Evolutionary conservation across 2,888 invertebrate species (phyloP).

Genomic region (Agrotis puta): DNA sequence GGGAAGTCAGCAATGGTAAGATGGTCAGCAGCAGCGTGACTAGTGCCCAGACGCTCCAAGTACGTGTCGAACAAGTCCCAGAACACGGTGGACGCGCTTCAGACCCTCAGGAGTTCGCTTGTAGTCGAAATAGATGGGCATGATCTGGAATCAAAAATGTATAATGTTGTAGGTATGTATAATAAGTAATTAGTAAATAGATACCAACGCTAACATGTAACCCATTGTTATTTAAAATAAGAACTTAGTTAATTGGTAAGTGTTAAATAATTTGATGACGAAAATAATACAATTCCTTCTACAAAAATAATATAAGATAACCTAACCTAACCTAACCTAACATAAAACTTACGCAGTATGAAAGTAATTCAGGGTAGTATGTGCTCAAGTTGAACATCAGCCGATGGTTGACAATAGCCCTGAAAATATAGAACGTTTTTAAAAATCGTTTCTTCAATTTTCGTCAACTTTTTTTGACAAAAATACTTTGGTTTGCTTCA

Average conservation of each 20-base stretch:
- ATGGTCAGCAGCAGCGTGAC: constrained; percentile 92
- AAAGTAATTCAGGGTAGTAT: constrained; percentile 93
- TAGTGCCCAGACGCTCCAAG: constrained; percentile 90
- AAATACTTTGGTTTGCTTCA: too few species aligned
- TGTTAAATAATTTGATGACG: too few species aligned
- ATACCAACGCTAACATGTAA: too few species aligned
- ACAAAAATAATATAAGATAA: neutral
- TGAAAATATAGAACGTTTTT: constrained; percentile 64
- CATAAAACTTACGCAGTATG: constrained; percentile 90
- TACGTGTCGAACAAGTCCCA: constrained; percentile 93
- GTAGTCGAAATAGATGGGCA: constrained; percentile 95
- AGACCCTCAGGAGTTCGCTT: constrained; percentile 92
- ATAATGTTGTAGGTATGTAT: neutral
- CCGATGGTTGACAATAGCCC: constrained; percentile 95
- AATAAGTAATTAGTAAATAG: too few species aligned
- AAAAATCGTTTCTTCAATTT: too few species aligned
- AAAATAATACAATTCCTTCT: too few species aligned
- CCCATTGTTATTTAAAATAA: too few species aligned
- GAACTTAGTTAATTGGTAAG: neutral
- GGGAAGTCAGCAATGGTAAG: constrained; percentile 95
- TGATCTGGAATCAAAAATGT: constrained; percentile 91
- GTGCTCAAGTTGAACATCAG: constrained; percentile 95
- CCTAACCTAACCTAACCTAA: too few species aligned
- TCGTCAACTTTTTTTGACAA: too few species aligned
- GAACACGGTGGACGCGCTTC: constrained; percentile 93